Conservation (phyloP, 2,888 invertebrate species). For the Sarcophaga caerulescens region DNA sequence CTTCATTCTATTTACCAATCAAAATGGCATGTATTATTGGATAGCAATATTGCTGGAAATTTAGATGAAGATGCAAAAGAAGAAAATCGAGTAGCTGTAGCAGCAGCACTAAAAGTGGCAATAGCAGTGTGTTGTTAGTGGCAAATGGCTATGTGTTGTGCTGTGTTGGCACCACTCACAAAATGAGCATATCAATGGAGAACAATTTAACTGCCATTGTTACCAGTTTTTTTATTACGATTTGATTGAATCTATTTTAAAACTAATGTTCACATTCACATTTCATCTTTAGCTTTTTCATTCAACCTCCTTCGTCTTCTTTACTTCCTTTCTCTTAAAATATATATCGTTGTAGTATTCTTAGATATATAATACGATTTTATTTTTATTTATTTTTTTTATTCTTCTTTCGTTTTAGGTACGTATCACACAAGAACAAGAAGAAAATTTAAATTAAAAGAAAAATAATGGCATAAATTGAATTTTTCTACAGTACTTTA, state of each 20-base stretch:
- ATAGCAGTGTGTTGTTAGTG: too few relatives aligned
- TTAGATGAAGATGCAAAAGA: background rate
- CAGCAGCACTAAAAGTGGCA: background rate
- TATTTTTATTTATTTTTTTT: too few relatives aligned
- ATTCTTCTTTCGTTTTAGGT: background rate
- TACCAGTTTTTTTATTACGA: constrained; percentile 35
- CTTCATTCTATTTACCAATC: constrained; percentile 50
- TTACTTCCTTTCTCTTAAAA: constrained; percentile 1
- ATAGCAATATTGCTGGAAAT: constrained; percentile 7
- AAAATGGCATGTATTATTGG: constrained; percentile 48
- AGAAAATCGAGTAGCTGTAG: constrained; percentile 4
- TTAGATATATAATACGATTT: too few relatives aligned
- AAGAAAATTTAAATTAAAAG: too few relatives aligned
- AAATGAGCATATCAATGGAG: constrained; percentile 65
- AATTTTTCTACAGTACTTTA: too few relatives aligned
- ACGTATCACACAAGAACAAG: too few relatives aligned
- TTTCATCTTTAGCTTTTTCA: constrained; percentile 48
- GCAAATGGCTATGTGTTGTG: too few relatives aligned
- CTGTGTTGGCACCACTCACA: constrained; percentile 4
- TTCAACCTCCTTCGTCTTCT: background rate
- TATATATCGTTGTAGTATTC: too few relatives aligned
- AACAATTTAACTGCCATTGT: constrained; percentile 67
- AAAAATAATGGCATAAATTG: too few relatives aligned
- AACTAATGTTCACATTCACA: constrained; percentile 61
- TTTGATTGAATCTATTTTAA: constrained; percentile 66